Percentiles rank a stretch among this genome's conserved stretches.
phyloP scores from a whole-genome alignment of 2,888 invertebrate species.

The Cosmia trapezina region DNA sequence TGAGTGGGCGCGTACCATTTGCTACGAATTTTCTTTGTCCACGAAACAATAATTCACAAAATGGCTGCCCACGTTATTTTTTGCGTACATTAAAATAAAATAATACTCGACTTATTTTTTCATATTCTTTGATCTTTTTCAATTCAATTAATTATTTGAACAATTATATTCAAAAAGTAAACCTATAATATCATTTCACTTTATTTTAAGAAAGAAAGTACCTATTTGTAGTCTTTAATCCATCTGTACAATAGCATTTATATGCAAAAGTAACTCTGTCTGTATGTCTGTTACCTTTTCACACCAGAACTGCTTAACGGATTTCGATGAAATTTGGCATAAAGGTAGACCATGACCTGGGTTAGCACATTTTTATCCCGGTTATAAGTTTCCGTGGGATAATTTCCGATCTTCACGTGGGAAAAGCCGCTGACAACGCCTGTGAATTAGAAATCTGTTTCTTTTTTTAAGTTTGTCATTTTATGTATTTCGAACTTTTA shows the following conservation, averaged over 20 bases:
- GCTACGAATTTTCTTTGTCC: conserved; percentile 8
- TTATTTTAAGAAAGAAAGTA: background rate
- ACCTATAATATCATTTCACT: background rate
- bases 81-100: background rate
- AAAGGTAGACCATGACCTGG: background rate
- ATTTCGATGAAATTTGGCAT: background rate
- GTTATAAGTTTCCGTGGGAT: background rate
- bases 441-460: background rate
- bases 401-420: background rate
- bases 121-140: background rate
- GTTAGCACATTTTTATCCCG: background rate
- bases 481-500: conserved; percentile 3
- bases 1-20: background rate
- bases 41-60: no score
- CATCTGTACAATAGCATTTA: no score
- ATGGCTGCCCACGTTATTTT: no score
- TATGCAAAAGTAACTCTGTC: background rate
- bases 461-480: background rate
- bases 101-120: background rate
- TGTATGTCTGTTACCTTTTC: background rate
- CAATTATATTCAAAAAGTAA: background rate
- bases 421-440: background rate
- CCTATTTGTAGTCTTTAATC: background rate
- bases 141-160: no score
- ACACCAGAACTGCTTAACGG: background rate